These are phyloP conservation scores for Chauna torquata DNA, from an alignment of 2,113 vertebrate genomes.

Conservation along the genomic window DNA sequence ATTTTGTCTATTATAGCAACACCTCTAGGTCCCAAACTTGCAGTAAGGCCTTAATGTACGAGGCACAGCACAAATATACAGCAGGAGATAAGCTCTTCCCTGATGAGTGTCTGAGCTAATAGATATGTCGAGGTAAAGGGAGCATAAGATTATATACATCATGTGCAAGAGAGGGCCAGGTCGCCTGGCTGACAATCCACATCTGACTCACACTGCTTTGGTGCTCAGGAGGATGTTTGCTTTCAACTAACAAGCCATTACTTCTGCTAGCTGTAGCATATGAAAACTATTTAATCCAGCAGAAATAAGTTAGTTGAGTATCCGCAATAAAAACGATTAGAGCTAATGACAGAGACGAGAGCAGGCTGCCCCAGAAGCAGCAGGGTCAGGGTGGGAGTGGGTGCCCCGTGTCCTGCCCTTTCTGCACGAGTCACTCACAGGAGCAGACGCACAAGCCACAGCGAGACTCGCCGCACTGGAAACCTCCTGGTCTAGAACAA, in stretches of 20 bases:
- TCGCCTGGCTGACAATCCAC: fast-evolving
- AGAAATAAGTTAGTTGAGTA: not conserved
- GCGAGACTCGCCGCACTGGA: fast-evolving
- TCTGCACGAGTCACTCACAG: not conserved
- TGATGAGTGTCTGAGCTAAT: not conserved
- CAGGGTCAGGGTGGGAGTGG: fast-evolving
- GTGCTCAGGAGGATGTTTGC: not conserved
- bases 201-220: fast-evolving
- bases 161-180: not conserved
- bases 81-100: not conserved
- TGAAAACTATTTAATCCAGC: not conserved
- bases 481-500: not conserved
- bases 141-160: not conserved
- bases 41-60: not conserved
- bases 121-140: not conserved
- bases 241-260: not conserved
- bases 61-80: not conserved
- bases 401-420: not conserved
- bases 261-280: not conserved
- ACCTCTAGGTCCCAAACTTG: not conserved
- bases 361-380: fast-evolving
- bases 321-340: not conserved
- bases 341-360: not conserved
- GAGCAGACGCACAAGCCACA: fast-evolving
- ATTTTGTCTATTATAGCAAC: not conserved